phyloP scores from a whole-genome alignment of 2,797 vertebrate species.

The Novumbra hubbsi region DNA sequence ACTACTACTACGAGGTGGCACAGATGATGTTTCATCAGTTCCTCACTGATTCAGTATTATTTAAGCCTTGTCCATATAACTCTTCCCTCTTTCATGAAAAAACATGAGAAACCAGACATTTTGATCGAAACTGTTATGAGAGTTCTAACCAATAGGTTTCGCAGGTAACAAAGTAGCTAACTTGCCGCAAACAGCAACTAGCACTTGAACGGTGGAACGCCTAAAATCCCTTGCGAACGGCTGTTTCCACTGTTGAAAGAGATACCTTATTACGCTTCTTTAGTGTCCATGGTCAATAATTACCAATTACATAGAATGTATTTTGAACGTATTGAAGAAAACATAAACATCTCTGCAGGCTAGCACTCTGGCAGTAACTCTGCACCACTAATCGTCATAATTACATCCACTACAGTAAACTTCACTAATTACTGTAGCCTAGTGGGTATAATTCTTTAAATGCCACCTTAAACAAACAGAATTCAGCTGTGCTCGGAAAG shows the following conservation, averaged over 20 bases:
- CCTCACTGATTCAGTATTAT: no score
- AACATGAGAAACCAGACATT: no score
- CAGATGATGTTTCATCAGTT: no score
- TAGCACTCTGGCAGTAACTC: constrained; percentile 22
- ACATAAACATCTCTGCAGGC: neutral
- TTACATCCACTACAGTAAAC: constrained; percentile 65
- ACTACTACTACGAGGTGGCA: no score
- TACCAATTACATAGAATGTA: neutral
- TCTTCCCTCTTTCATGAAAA: no score
- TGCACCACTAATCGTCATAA: constrained; percentile 69
- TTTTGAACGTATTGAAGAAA: neutral
- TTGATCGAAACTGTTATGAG: no score
- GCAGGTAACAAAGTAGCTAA: no score
- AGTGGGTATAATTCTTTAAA: constrained; percentile 57
- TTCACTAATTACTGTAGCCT: constrained; percentile 60
- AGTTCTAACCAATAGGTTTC: no score
- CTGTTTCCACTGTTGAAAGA: neutral
- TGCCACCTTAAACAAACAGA: constrained; percentile 74
- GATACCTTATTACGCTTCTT: neutral
- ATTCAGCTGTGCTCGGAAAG: constrained; percentile 64
- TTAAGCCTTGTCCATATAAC: no score
- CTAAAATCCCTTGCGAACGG: no score
- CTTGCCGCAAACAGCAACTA: no score
- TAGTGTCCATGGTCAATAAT: neutral
- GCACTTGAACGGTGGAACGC: no score